Conservation (phyloP, 2,888 invertebrate genomes). For the Himalopsyche kuldschensis region DNA sequence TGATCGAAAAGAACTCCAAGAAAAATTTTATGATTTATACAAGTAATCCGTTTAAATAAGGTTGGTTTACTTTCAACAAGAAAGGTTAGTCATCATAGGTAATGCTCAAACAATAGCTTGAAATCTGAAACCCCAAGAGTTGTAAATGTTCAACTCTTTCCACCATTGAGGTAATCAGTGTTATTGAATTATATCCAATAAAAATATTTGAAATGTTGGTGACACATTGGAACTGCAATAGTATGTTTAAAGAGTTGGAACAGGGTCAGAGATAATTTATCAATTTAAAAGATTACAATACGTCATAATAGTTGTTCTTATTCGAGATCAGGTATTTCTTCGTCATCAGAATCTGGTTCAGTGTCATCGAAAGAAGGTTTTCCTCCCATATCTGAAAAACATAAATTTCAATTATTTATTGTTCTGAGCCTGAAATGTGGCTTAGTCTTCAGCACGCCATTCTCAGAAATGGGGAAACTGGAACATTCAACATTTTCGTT, state of each 20-base stretch:
- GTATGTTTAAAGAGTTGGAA: not conserved
- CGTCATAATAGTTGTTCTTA: not conserved
- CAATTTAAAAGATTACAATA: not conserved
- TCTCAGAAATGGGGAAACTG: no score
- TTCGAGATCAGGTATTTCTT: slow-evolving; percentile 26
- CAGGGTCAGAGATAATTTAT: not conserved
- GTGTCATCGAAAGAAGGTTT: slow-evolving; percentile 23
- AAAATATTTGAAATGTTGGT: not conserved
- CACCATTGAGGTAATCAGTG: not conserved
- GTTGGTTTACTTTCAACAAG: no score
- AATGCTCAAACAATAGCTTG: not conserved
- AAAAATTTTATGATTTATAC: not conserved
- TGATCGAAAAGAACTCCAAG: not conserved
- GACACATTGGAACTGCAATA: not conserved
- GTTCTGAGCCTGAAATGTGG: no score
- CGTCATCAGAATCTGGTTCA: slow-evolving; percentile 23
- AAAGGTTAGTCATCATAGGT: not conserved
- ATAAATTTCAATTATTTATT: no score
- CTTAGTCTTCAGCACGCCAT: no score
- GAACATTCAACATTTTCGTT: no score
- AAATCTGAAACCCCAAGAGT: not conserved
- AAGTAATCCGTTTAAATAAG: not conserved
- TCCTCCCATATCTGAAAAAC: slow-evolving; percentile 17
- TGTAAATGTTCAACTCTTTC: not conserved
- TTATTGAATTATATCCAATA: not conserved